These are phyloP conservation scores for Listrodromus nycthemerus DNA, from an alignment of 2,888 invertebrate species.

Conservation along the genomic window DNA sequence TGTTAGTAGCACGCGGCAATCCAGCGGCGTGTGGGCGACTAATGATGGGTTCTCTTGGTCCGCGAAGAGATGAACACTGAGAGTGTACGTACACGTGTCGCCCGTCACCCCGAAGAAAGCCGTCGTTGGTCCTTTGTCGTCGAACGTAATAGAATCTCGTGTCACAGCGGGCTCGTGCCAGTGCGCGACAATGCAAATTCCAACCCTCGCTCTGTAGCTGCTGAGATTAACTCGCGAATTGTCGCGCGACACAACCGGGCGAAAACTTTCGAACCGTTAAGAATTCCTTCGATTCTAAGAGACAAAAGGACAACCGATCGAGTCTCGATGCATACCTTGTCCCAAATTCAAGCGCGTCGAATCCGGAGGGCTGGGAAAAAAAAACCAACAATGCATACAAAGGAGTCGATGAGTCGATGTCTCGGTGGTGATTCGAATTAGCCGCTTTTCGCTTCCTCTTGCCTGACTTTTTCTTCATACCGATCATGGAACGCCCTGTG, in stretches of 20 bases:
- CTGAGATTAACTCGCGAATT: constrained; percentile 40
- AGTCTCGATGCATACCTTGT: constrained; percentile 7
- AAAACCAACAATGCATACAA: constrained; percentile 37
- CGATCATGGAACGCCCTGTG: constrained; percentile 75
- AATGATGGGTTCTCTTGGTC: constrained; percentile 78
- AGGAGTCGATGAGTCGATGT: constrained; percentile 8
- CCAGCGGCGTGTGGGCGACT: constrained; percentile 77
- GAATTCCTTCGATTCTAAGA: constrained; percentile 23
- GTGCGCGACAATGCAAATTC: constrained; percentile 66
- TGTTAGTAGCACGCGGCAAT: constrained; percentile 49
- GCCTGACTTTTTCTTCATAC: constrained; percentile 45
- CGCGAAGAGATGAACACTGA: constrained; percentile 66
- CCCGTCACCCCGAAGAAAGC: constrained; percentile 68
- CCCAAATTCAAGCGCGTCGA: constrained; percentile 35
- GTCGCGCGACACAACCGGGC: constrained; percentile 31
- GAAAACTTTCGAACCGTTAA: constrained; percentile 26
- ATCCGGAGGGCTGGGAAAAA: constrained; percentile 46
- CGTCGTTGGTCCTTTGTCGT: constrained; percentile 59
- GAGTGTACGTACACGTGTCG: constrained; percentile 70
- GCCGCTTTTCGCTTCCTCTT: constrained; percentile 60
- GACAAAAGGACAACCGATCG: constrained; percentile 1
- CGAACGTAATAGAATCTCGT: constrained; percentile 63
- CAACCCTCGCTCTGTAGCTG: constrained; percentile 53
- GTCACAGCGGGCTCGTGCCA: constrained; percentile 47
- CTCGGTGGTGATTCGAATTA: constrained; percentile 40